Conservation (phyloP, 64 coral and sea anemone species). For the Porites lutea region DNA sequence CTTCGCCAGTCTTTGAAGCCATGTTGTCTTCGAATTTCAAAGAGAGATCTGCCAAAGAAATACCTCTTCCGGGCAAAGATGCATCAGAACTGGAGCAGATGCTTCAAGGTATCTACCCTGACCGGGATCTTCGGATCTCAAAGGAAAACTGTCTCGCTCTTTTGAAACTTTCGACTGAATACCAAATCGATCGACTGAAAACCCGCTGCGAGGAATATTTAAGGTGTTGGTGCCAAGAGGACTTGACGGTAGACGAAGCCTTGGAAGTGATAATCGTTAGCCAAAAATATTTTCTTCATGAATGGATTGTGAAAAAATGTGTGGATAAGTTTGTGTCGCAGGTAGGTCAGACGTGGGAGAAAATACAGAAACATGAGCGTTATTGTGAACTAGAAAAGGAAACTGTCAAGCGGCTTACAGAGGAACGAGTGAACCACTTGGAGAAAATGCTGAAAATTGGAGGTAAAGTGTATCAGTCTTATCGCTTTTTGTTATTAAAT, state of each 20-base stretch:
- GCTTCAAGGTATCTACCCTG: background rate
- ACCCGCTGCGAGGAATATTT: background rate
- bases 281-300: background rate
- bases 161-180: background rate
- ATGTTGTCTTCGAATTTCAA: slow-evolving; percentile 7
- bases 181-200: background rate
- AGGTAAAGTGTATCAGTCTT: too few species aligned
- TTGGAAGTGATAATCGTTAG: background rate
- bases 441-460: too few species aligned
- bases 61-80: background rate
- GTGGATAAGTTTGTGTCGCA: background rate
- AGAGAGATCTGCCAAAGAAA: background rate
- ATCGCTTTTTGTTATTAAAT: too few species aligned
- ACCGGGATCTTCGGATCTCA: background rate
- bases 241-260: background rate
- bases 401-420: background rate
- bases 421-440: too few species aligned
- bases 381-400: background rate
- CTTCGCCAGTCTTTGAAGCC: background rate
- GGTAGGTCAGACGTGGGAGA: background rate
- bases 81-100: background rate
- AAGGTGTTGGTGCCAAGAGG: background rate
- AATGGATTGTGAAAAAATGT: background rate
- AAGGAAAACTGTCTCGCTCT: background rate
- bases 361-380: background rate